Conservation (phyloP, 2,113 vertebrate genomes). For the Rhabdornis inornatus region DNA sequence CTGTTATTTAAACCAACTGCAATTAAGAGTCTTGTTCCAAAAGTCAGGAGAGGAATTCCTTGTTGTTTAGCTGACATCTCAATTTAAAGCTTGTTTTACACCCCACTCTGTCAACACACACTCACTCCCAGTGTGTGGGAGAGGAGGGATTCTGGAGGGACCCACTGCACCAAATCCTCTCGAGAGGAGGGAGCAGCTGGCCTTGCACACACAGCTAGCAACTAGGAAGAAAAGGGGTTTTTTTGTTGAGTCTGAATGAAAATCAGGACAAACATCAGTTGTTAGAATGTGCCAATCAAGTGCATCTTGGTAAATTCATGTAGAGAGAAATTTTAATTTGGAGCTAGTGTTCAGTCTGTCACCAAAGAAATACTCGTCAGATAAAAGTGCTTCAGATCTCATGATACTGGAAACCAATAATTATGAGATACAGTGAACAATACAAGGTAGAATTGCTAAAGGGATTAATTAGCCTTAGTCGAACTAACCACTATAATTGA, state of each 20-base stretch:
- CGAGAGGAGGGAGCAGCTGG: neutral
- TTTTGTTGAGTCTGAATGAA: conserved; percentile 24
- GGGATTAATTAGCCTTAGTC: conserved; percentile 56
- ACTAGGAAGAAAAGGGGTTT: neutral
- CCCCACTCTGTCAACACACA: neutral
- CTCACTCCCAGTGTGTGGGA: neutral
- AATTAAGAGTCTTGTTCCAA: neutral
- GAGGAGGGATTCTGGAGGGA: neutral
- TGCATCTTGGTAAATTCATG: neutral
- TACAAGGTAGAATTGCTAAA: conserved; percentile 59
- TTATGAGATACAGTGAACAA: conserved; percentile 48
- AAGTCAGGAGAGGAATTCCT: neutral
- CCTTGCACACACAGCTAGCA: neutral
- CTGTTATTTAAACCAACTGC: neutral
- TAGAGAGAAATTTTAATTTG: neutral
- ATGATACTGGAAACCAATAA: conserved; percentile 11
- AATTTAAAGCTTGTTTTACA: neutral
- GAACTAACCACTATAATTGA: conserved; percentile 51
- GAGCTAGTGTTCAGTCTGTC: neutral
- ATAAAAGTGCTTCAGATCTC: conserved; percentile 1
- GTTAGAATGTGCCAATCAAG: conserved; percentile 19
- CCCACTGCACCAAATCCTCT: neutral
- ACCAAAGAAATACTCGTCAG: neutral
- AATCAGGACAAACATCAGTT: conserved; percentile 9
- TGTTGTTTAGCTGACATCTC: neutral